A percentile compares a stretch with the other conserved stretches of the same genome.
Evolutionary conservation across 2,797 vertebrate genomes (phyloP).

Genomic region (Malurus leucopterus): DNA sequence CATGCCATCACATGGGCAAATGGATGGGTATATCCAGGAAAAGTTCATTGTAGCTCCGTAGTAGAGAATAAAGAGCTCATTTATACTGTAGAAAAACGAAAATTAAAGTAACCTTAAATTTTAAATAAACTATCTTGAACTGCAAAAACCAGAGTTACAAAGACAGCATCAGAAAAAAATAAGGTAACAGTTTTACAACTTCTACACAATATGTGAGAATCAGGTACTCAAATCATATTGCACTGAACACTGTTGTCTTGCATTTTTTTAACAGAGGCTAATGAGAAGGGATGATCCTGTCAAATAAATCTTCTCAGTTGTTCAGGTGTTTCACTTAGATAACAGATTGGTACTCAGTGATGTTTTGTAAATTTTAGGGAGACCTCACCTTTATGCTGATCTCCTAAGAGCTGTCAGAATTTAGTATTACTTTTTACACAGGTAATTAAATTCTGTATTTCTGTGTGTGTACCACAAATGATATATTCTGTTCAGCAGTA

Average conservation of each 20-base stretch:
- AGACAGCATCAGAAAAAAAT: background rate
- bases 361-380: background rate
- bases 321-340: background rate
- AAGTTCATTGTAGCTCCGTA: background rate
- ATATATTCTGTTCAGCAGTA: background rate
- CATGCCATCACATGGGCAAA: background rate
- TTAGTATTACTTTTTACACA: background rate
- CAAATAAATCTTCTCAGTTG: background rate
- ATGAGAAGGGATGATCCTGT: background rate
- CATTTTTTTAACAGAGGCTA: background rate
- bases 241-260: rapidly evolving
- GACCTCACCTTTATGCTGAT: background rate
- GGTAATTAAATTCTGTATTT: background rate
- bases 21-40: background rate
- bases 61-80: background rate
- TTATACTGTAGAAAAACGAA: background rate
- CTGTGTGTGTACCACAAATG: background rate
- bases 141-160: background rate
- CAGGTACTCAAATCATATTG: background rate
- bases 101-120: background rate
- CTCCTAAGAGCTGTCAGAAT: background rate
- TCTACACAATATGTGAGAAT: background rate
- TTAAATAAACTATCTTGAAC: background rate
- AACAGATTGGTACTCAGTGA: background rate
- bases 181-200: background rate